These are phyloP conservation scores for Varroa destructor DNA, from an alignment of 1,140 invertebrate genomes.

Conservation along the genomic window DNA sequence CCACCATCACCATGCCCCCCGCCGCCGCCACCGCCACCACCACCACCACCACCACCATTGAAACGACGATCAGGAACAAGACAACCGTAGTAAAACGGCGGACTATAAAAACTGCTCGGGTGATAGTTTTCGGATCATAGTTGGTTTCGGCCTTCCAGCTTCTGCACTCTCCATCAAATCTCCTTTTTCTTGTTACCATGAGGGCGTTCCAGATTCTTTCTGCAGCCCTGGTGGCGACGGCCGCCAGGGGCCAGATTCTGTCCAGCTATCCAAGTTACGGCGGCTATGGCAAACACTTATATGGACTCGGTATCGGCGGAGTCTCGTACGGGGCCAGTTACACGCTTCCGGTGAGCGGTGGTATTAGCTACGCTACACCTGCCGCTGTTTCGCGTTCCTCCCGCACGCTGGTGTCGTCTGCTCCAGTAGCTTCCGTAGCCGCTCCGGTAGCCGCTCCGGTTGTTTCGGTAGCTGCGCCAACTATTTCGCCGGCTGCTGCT, in stretches of 20 bases:
- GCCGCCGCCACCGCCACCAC: too few relatives aligned
- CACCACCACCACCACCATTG: too few relatives aligned
- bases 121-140: constrained; percentile 17
- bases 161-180: too few relatives aligned
- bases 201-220: constrained; percentile 24
- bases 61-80: too few relatives aligned
- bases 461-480: background rate
- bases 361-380: background rate
- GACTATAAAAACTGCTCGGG: constrained; percentile 15
- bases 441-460: background rate
- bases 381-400: background rate
- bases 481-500: background rate
- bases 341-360: constrained; percentile 1
- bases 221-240: constrained; percentile 7
- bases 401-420: background rate
- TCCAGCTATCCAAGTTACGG: constrained; percentile 1
- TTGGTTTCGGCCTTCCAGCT: constrained; percentile 26
- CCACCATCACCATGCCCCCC: too few relatives aligned
- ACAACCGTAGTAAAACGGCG: too few relatives aligned
- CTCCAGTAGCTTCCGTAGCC: background rate
- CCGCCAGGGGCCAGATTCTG: constrained; percentile 1
- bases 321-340: constrained; percentile 16
- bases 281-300: background rate
- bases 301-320: constrained; percentile 15
- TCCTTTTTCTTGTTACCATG: background rate